Evolutionary conservation across 2,113 vertebrate genomes (phyloP).

Genomic region (Trogon melanurus): DNA sequence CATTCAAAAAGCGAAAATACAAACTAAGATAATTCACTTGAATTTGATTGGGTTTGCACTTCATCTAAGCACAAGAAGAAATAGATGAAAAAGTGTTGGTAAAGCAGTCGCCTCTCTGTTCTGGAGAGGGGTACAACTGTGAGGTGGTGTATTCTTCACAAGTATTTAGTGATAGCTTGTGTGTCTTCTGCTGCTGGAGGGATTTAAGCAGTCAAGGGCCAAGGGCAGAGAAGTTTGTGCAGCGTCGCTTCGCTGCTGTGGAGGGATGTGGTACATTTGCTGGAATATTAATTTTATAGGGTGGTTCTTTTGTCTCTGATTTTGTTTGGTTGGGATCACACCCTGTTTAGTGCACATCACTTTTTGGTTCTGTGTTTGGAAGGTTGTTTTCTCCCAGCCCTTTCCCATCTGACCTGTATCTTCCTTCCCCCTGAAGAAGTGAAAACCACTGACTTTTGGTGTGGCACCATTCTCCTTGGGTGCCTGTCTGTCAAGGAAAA

Average conservation of each 20-base stretch:
- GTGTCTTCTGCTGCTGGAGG: neutral
- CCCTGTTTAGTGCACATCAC: neutral
- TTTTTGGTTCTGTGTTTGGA: neutral
- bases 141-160: neutral
- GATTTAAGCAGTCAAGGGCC: neutral
- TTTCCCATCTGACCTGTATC: neutral
- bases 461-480: neutral
- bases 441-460: neutral
- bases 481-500: neutral
- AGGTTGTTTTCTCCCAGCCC: neutral
- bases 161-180: neutral
- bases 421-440: neutral
- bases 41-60: neutral
- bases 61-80: neutral
- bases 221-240: neutral
- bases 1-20: neutral
- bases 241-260: neutral
- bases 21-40: neutral
- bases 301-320: neutral
- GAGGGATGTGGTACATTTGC: fast-evolving
- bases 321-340: neutral
- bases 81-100: neutral
- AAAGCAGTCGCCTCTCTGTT: neutral
- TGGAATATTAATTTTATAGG: neutral
- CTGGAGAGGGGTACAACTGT: neutral